Percentiles rank a stretch among this genome's conserved stretches.
phyloP scores from a whole-genome alignment of 2,113 vertebrate species.

The Phylloscopus whistleri region DNA sequence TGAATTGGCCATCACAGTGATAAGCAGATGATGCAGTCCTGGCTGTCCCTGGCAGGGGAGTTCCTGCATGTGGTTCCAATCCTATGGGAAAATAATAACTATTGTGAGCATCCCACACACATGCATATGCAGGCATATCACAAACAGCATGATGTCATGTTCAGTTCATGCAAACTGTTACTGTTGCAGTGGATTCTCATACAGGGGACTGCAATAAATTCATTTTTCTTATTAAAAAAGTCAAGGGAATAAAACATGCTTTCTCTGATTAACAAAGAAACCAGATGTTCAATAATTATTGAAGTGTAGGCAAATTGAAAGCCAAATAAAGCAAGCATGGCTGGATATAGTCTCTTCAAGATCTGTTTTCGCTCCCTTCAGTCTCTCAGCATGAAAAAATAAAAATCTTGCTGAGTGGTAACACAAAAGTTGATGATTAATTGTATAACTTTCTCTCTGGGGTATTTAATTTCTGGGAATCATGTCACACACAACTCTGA shows the following conservation, averaged over 20 bases:
- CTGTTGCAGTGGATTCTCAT: neutral
- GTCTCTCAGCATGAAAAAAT: neutral
- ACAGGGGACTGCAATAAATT: neutral
- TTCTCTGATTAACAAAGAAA: constrained; percentile 9
- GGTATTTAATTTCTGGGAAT: constrained; percentile 3
- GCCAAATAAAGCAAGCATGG: constrained; percentile 35
- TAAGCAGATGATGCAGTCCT: neutral
- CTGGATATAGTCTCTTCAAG: neutral
- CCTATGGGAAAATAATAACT: neutral
- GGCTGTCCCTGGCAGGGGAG: too few species aligned
- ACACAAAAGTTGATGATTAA: constrained; percentile 3
- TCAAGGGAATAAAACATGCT: neutral
- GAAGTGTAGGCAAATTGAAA: constrained; percentile 10
- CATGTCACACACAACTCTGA: neutral
- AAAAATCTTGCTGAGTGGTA: constrained; percentile 29
- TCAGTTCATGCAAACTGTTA: neutral
- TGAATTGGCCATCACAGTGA: rapidly evolving
- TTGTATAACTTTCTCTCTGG: neutral
- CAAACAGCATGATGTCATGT: neutral
- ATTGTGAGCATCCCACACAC: neutral
- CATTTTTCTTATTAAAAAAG: neutral
- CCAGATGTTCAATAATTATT: constrained; percentile 42
- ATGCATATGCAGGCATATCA: neutral
- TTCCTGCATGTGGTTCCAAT: neutral
- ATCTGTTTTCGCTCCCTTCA: neutral